Conservation (phyloP, 2,888 invertebrate genomes). For the Pegoplata infirma region DNA sequence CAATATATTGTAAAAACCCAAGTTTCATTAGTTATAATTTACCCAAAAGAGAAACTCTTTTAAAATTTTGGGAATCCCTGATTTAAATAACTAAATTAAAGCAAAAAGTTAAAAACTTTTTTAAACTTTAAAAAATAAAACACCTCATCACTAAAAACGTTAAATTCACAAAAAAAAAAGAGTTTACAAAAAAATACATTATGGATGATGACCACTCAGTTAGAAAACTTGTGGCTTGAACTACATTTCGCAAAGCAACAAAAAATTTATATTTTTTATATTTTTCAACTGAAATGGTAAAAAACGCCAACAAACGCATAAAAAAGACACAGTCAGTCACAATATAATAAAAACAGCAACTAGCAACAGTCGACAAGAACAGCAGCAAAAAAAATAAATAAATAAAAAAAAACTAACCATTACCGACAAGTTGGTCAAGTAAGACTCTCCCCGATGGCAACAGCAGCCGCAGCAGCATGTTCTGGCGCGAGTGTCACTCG, state of each 20-base stretch:
- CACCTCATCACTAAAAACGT: conserved; percentile 25
- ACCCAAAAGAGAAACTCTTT: no score
- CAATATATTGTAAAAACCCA: no score
- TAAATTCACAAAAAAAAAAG: neutral
- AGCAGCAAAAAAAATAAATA: conserved; percentile 30
- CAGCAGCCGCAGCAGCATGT: conserved; percentile 59
- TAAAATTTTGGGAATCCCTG: no score
- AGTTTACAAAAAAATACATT: conserved; percentile 26
- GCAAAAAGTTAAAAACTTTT: neutral
- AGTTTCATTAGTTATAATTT: no score
- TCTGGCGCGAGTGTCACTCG: conserved; percentile 70
- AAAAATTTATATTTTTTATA: conserved; percentile 9
- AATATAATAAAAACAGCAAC: conserved; percentile 31
- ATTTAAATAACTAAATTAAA: neutral
- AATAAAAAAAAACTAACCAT: conserved; percentile 39
- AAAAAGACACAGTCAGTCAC: conserved; percentile 7
- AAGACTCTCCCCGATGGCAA: conserved; percentile 48
- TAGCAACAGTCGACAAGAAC: conserved; percentile 23
- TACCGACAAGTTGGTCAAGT: conserved; percentile 40
- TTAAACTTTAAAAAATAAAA: neutral
- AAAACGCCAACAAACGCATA: conserved; percentile 40
- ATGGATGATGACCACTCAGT: conserved; percentile 59
- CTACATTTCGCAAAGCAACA: conserved; percentile 31
- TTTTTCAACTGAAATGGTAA: conserved; percentile 9
- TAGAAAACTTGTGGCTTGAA: conserved; percentile 54